Conservation (phyloP, 1,140 invertebrate genomes). For the Lucilia sericata region DNA sequence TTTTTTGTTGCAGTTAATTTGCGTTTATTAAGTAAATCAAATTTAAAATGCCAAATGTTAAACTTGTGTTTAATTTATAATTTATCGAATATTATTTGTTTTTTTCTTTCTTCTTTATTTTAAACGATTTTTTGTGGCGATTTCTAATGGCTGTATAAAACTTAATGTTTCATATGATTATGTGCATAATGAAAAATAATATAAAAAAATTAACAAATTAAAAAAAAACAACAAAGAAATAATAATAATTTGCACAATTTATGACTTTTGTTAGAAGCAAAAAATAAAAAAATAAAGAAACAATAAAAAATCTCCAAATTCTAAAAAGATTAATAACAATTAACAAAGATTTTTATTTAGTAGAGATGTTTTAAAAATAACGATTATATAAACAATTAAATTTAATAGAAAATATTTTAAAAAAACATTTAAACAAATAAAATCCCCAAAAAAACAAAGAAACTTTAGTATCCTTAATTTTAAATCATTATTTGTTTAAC, state of each 20-base stretch:
- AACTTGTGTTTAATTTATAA: constrained; percentile 39
- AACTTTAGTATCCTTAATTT: background rate
- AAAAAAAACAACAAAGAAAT: constrained; percentile 35
- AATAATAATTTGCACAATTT: constrained; percentile 34
- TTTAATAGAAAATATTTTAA: background rate
- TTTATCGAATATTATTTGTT: constrained; percentile 35
- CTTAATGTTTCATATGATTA: constrained; percentile 20
- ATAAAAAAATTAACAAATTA: constrained; percentile 19
- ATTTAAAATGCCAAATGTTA: constrained; percentile 40
- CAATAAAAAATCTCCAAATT: background rate
- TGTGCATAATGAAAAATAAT: constrained; percentile 23
- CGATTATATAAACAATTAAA: constrained; percentile 11
- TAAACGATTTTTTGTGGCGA: constrained; percentile 22
- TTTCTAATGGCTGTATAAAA: constrained; percentile 26
- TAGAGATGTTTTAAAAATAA: constrained; percentile 13
- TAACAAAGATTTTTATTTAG: constrained; percentile 11
- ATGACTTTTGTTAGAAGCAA: background rate
- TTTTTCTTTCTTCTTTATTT: background rate
- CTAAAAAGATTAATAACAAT: constrained; percentile 42
- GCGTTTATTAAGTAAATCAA: constrained; percentile 39
- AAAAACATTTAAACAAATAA: background rate
- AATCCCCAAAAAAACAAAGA: too few species aligned
- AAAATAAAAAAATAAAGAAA: background rate
- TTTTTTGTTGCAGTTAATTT: constrained; percentile 25
- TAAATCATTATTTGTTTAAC: too few species aligned